Evolutionary conservation across 2,888 invertebrate genomes (phyloP).

Genomic region (Lycaena phlaeas): DNA sequence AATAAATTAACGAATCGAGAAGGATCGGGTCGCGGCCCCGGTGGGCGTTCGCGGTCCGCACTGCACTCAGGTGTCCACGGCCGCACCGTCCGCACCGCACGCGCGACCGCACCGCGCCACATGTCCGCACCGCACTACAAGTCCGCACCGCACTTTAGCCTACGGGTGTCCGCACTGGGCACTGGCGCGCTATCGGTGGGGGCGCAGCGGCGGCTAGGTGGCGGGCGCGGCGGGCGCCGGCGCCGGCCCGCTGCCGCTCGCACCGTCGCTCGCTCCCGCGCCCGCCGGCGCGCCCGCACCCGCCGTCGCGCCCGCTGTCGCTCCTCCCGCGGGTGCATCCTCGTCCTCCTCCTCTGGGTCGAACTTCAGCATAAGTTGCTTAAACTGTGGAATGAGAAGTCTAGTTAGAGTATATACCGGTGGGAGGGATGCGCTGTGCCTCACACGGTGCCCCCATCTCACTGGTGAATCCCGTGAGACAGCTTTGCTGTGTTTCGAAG

Average conservation of each 20-base stretch:
- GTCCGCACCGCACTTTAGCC: constrained; percentile 16
- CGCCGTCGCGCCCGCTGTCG: constrained; percentile 39
- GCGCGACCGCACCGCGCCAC: constrained; percentile 22
- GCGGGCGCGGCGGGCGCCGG: constrained; percentile 29
- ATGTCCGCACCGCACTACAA: constrained; percentile 13
- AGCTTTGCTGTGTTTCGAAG: too few relatives aligned
- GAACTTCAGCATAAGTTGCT: constrained; percentile 87
- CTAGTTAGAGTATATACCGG: too few relatives aligned
- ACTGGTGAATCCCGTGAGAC: too few relatives aligned
- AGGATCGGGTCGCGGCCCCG: constrained; percentile 16
- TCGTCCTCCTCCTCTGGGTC: constrained; percentile 87
- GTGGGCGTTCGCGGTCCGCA: constrained; percentile 19
- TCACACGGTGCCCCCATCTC: too few relatives aligned
- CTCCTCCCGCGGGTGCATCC: constrained; percentile 57
- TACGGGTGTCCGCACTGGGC: constrained; percentile 16
- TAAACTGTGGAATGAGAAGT: constrained; percentile 77
- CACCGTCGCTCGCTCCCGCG: constrained; percentile 24
- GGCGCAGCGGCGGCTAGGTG: constrained; percentile 28
- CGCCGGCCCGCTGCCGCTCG: constrained; percentile 43
- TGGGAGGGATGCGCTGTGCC: too few relatives aligned
- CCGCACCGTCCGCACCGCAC: too few relatives aligned
- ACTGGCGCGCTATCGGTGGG: constrained; percentile 10
- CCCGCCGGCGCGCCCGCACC: constrained; percentile 75
- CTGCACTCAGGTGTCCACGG: constrained; percentile 19
- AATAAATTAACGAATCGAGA: constrained; percentile 35